Evolutionary conservation across 2,888 invertebrate species (phyloP), one percentile per base, ranked within the genome.

Genomic region (Cistogaster globosa): DNA sequence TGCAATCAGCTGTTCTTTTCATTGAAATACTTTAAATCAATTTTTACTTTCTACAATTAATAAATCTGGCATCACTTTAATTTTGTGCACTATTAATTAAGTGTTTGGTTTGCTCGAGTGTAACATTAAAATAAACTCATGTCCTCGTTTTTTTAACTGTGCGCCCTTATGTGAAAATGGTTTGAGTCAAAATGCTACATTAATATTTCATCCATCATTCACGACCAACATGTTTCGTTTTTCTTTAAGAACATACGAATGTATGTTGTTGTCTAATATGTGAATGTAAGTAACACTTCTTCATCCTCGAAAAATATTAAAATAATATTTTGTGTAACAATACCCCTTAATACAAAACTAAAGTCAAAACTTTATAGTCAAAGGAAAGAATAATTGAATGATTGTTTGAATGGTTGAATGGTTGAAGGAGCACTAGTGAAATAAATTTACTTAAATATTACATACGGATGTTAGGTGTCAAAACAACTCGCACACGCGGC

Each of bases 401-500:
- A 20, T 9, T 62, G 20, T 20, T 42, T 55, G 69, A 2, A 1
- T 36, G 14, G 3, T 42, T 55, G 69, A 2, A 1, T 36, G 14
- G 3, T 55, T 32, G 18, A 12, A 32, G 45, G 14, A 26, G 20
- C 26, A 53, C 7, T 16, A 42, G 26, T 55, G 62, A 72, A 26
- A 51, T 36, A 62, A 71, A 77, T 60, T 38, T n/a, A 32, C 42
- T 20, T 32, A 48, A 55, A 69, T 48, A 65, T 69, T 55, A 58
- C 82, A 76, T 80, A 63, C 87, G 86, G 86, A 87, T 87, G 82
- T 86, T 74, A 84, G 72, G 86, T 86, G 87, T 87, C 87, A 87
- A 86, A 87, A 87, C 79, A 87, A 83, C 81, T 79, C 77, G 84
- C 83, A 85, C 78, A 80, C 75, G 82, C 85, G 85, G 82, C 82